phyloP scores from a whole-genome alignment of 1,140 invertebrate species.

The Platyscapa corneri region DNA sequence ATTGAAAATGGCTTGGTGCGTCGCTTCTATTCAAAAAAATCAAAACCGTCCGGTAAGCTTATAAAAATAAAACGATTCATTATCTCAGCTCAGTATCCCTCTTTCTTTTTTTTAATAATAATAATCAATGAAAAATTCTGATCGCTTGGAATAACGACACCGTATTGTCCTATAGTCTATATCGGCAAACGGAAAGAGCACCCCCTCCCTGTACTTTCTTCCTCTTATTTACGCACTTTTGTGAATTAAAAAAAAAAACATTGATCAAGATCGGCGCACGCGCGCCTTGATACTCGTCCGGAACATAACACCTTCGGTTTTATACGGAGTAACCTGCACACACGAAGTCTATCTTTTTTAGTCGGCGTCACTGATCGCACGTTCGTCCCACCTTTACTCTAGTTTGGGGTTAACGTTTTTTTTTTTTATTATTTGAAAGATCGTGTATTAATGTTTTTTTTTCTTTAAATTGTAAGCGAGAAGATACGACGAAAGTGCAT shows the following conservation, averaged over 20 bases:
- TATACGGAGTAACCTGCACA: constrained; percentile 51
- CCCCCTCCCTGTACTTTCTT: constrained; percentile 33
- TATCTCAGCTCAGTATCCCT: constrained; percentile 40
- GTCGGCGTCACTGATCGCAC: background rate
- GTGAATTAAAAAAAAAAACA: constrained; percentile 51
- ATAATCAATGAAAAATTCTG: constrained; percentile 53
- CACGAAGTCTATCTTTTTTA: constrained; percentile 42
- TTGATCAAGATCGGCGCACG: constrained; percentile 51
- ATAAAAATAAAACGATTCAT: constrained; percentile 60
- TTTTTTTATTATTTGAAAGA: constrained; percentile 10
- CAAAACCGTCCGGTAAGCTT: constrained; percentile 59
- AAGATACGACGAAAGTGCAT: constrained; percentile 48
- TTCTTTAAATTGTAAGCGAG: constrained; percentile 37
- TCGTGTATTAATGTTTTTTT: constrained; percentile 33
- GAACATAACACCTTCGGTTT: constrained; percentile 52
- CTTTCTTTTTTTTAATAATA: constrained; percentile 2
- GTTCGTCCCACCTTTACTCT: constrained; percentile 50
- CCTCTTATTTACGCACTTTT: constrained; percentile 41
- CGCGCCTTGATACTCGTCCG: constrained; percentile 54
- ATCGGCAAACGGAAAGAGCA: constrained; percentile 55
- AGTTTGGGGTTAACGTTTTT: constrained; percentile 44
- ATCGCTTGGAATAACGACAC: constrained; percentile 57
- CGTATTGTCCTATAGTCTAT: constrained; percentile 57
- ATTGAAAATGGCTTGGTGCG: constrained; percentile 49
- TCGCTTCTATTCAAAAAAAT: constrained; percentile 57